Percentiles rank a stretch among this genome's conserved stretches.
Evolutionary conservation across 2,113 vertebrate species (phyloP).

Genomic region (Myrmecophaga tridactyla): DNA sequence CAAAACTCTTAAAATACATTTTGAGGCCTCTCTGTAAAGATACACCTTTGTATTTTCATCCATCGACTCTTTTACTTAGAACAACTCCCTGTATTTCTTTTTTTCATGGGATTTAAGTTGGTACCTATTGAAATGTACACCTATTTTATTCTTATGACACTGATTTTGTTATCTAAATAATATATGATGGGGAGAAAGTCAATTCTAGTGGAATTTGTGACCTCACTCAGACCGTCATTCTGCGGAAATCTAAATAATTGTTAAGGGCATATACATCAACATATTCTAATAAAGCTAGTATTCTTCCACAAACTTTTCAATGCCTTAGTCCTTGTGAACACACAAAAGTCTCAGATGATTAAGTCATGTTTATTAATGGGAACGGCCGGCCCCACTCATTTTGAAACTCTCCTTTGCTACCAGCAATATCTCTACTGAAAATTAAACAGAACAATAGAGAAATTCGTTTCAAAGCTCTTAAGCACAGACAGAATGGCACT

Average conservation of each 20-base stretch:
- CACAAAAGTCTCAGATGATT: neutral
- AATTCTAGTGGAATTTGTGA: neutral
- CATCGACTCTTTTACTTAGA: neutral
- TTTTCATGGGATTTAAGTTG: neutral
- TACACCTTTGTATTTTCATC: neutral
- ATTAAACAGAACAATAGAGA: neutral
- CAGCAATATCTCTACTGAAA: neutral
- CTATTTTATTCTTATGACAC: neutral
- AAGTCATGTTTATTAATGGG: neutral
- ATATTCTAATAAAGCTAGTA: neutral
- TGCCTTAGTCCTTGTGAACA: neutral
- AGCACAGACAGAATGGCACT: accelerated
- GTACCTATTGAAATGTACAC: neutral
- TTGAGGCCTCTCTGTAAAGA: neutral
- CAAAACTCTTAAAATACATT: neutral
- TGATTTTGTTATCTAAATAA: neutral
- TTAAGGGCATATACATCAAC: neutral
- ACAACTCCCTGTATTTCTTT: neutral
- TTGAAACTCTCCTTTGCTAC: neutral
- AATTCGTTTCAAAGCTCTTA: neutral
- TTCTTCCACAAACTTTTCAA: neutral
- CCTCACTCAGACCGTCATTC: neutral
- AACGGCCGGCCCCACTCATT: neutral
- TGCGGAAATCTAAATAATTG: neutral
- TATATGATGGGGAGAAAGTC: neutral